Percentiles rank a stretch among this genome's conserved stretches.
phyloP scores from a whole-genome alignment of 2,113 vertebrate genomes.

The Rhadina sibilatrix region DNA sequence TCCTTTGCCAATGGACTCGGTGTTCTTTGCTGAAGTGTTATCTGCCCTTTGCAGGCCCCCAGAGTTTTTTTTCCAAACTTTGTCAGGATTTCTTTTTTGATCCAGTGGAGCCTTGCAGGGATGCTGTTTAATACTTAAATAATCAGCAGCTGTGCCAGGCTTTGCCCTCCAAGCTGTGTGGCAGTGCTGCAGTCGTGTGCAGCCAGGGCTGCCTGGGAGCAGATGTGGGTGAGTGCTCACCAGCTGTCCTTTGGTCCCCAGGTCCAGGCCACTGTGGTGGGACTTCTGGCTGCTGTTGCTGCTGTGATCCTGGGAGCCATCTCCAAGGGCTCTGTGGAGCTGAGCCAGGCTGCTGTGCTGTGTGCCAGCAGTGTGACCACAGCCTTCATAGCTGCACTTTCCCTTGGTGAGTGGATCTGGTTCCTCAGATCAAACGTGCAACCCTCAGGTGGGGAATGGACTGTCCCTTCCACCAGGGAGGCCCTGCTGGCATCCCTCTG shows the following conservation, averaged over 20 bases:
- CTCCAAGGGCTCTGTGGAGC: slow-evolving; percentile 81
- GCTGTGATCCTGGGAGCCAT: slow-evolving; percentile 84
- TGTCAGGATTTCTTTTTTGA: neutral
- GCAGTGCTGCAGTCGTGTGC: fast-evolving
- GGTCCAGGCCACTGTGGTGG: slow-evolving; percentile 94
- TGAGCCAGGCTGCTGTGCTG: slow-evolving; percentile 83
- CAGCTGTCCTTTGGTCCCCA: slow-evolving; percentile 57
- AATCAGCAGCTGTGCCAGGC: neutral
- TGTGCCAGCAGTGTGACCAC: slow-evolving; percentile 93
- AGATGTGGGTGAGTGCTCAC: neutral
- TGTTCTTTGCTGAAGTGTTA: slow-evolving; percentile 10
- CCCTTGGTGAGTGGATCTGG: slow-evolving; percentile 78
- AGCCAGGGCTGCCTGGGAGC: neutral
- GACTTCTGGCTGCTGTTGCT: slow-evolving; percentile 90
- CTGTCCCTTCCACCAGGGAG: neutral
- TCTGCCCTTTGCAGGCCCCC: slow-evolving; percentile 3
- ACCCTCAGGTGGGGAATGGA: neutral
- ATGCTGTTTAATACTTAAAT: neutral
- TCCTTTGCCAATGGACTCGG: neutral
- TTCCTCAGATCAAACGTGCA: neutral
- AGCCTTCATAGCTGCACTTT: slow-evolving; percentile 88
- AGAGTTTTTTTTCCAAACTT: slow-evolving; percentile 1
- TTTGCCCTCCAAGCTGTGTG: neutral
- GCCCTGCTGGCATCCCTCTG: neutral
- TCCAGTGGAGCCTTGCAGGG: neutral